A percentile compares a stretch with the other conserved stretches of the same genome.
Conservation (phyloP, 2,888 invertebrate species). For the Conomelus anceps region DNA sequence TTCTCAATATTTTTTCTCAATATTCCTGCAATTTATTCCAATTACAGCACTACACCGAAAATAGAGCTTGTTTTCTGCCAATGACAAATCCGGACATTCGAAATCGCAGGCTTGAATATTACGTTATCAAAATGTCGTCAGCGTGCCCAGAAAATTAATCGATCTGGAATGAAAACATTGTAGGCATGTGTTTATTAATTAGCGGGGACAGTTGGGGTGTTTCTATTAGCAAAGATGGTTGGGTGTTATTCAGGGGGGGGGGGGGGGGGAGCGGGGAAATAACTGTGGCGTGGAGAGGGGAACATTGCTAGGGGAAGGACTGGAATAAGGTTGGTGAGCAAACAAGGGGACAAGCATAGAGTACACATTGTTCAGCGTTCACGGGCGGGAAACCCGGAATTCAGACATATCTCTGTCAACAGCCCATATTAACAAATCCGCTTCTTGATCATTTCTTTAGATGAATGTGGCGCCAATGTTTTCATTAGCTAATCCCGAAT, state of each 20-base stretch:
- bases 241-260: background rate
- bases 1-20: too few relatives aligned
- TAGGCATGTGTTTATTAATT: background rate
- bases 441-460: background rate
- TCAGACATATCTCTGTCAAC: background rate
- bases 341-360: background rate
- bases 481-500: background rate
- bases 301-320: background rate
- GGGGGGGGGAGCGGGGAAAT: background rate
- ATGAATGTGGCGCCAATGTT: background rate
- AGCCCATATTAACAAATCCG: background rate
- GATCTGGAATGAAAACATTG: background rate
- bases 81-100: background rate
- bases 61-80: too few relatives aligned
- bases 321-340: background rate
- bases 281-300: background rate
- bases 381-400: background rate
- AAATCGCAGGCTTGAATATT: background rate
- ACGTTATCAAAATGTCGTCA: background rate
- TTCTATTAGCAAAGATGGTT: background rate
- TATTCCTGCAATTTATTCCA: too few relatives aligned
- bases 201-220: background rate
- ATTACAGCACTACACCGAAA: too few relatives aligned
- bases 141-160: background rate
- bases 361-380: background rate